Conservation (phyloP, 2,113 vertebrate genomes). For the Pseudorectes ferrugineus region DNA sequence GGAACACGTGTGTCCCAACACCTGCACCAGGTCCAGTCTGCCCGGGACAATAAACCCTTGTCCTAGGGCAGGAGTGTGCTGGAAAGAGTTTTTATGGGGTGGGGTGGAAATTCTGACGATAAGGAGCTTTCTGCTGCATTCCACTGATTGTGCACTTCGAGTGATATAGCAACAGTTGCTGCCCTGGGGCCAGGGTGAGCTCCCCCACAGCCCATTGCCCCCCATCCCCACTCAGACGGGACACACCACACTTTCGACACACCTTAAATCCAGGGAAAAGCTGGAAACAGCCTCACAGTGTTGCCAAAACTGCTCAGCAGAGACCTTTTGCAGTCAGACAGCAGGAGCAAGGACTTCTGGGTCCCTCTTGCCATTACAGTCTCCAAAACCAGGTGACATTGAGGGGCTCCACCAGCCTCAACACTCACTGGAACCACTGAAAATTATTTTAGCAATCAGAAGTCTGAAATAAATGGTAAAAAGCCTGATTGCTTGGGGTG, state of each 20-base stretch:
- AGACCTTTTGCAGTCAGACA: background rate
- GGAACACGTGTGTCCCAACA: accelerated
- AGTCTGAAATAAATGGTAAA: background rate
- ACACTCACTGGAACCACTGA: accelerated
- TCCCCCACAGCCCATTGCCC: accelerated
- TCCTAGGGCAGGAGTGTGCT: background rate
- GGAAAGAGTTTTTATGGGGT: background rate
- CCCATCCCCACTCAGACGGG: background rate
- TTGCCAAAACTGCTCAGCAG: background rate
- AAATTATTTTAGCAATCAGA: background rate
- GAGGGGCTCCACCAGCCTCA: background rate
- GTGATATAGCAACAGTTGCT: background rate
- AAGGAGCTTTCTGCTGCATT: background rate
- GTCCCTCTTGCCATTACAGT: background rate
- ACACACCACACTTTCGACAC: background rate
- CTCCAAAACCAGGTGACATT: background rate
- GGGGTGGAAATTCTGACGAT: background rate
- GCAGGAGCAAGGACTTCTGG: background rate
- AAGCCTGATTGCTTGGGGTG: accelerated
- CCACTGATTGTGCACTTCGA: background rate
- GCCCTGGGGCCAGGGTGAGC: accelerated
- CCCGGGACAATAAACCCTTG: background rate
- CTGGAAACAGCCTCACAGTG: background rate
- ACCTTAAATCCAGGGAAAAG: background rate
- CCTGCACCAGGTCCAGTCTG: background rate